Evolutionary conservation across 2,113 vertebrate species (phyloP), one percentile per base, ranked within the genome.

Genomic region (Indicator indicator): DNA sequence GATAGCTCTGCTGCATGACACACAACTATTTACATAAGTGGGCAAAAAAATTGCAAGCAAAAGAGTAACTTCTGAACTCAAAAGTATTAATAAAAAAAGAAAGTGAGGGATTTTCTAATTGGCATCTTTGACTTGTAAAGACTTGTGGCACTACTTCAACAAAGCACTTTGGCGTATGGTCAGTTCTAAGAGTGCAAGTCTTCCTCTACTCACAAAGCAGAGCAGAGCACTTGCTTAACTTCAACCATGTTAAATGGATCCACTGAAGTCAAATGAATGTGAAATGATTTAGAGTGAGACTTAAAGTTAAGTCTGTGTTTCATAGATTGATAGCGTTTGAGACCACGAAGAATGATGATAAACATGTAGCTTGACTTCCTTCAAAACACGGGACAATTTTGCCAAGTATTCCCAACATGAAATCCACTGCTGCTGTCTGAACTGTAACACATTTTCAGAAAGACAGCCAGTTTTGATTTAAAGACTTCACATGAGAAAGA

Each of bases 311-410:
- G 32, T 72, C 40, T 6, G 2, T 70, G 17, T 75, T 95, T 91
- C 84, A 82, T 15, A 79, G 81, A 82, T 3, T 82, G 74, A 87
- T 84, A 90, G 73, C 12, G 38, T 68, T 63, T 89, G 78, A 94
- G 65, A 18, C 38, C 86, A 95, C 55, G 58, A 91, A 91, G 33
- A 84, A 82, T 54, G 38, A 64, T 65, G 86, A 79, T 36, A 84
- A 38, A 72, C 54, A 44, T 54, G 62, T 38, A 74, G 73, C 10
- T 42, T 89, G 81, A 68, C 54, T 18, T 93, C 42, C 42, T 52
- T n/a, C 33, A 26, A 75, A 81, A 71, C 24, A 71, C 16, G 68
- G 38, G 42, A 73, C 38, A 68, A 52, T 86, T 90, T 86, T 95
- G 54, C 32, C 16, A 88, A 90, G 33, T 42, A 11, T 60, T 95